Base-by-base conservation (phyloP, 2,113 vertebrate genomes). In the Octodon degus region DNA sequence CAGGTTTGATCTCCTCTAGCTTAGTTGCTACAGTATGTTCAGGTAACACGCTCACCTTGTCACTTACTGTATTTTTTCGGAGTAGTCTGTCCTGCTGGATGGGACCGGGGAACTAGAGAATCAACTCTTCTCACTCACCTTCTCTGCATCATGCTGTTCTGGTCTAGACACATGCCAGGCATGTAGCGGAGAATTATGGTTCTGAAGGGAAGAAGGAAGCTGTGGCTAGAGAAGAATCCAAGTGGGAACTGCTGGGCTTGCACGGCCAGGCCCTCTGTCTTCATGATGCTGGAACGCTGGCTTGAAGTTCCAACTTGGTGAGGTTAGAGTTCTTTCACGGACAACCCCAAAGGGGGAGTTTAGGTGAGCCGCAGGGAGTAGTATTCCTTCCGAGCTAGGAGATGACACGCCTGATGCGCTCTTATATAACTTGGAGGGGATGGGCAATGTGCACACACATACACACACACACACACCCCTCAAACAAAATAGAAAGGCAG, bases 361-460 rank as follows among this genome's bases (percentile, higher is more conserved):
- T n/a, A 81, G 32, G 80, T 65, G 55, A 95, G 34, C 30, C n/a
- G 20, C 9, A 12, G n/a, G 34, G n/a, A 67, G 0, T 5, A 50
- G 83, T 92, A 72, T 96, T 97, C 97, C 94, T 82, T 90, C 96
- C 94, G 96, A 98, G 83, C 89, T 95, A 94, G 82, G 95, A 97
- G 92, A 98, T 96, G 87, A 97, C 88, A 90, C 86, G 94, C 96
- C 95, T 65, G 93, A 97, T 97, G 95, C 97, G 92, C 96, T 96
- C 65, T 98, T 98, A 97, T 97, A 94, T 97, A 98, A 98, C 74
- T 95, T 97, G 90, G 96, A 97, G 96, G 96, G 96, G 96, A 98
- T 98, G 97, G 96, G 97, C 98, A 98, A 40, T 37, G 40, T 5
- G 25, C 72, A 74, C 37, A 43, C 40, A 76, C 37, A 74, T 9